Percentiles rank a stretch among this genome's conserved stretches.
These are phyloP conservation scores for Apolygus lucorum DNA, from an alignment of 1,140 invertebrate species.

Conservation along the genomic window DNA sequence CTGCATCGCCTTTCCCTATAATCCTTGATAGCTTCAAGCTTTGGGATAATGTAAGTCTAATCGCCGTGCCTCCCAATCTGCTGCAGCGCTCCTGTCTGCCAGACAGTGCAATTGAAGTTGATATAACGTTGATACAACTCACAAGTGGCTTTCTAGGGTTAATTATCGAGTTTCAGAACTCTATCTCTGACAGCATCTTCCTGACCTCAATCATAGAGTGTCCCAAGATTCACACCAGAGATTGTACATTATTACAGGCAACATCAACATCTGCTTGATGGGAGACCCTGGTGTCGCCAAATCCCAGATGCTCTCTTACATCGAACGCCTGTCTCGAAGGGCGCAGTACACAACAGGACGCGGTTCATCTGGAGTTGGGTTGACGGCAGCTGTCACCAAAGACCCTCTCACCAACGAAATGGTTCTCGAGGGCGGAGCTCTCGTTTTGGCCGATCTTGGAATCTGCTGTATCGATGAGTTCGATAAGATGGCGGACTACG, in stretches of 20 bases:
- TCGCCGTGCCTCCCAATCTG: too few species aligned
- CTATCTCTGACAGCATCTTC: not conserved
- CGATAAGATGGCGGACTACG: constrained; percentile 96
- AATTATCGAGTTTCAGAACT: not conserved
- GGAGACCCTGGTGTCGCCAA: constrained; percentile 99
- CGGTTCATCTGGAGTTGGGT: constrained; percentile 93
- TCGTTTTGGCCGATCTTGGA: constrained; percentile 94
- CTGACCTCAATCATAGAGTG: too few species aligned
- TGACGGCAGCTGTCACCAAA: constrained; percentile 96
- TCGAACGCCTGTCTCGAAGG: constrained; percentile 84
- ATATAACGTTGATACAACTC: too few species aligned
- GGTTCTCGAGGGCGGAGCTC: constrained; percentile 82
- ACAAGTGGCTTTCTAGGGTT: too few species aligned
- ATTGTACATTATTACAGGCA: constrained; percentile 50
- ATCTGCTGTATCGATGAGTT: constrained; percentile 99
- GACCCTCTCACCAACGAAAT: constrained; percentile 85
- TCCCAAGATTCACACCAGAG: not conserved
- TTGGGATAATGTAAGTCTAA: too few species aligned
- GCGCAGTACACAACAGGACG: constrained; percentile 83
- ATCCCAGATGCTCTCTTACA: constrained; percentile 91
- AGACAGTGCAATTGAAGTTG: too few species aligned
- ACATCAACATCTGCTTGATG: constrained; percentile 98
- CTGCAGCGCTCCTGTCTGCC: too few species aligned
- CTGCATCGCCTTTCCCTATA: too few species aligned
- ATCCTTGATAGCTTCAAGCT: too few species aligned